Percentiles rank a stretch among this genome's conserved stretches.
phyloP scores from a whole-genome alignment of 2,888 invertebrate genomes.

The Chymomyza fuscimana region DNA sequence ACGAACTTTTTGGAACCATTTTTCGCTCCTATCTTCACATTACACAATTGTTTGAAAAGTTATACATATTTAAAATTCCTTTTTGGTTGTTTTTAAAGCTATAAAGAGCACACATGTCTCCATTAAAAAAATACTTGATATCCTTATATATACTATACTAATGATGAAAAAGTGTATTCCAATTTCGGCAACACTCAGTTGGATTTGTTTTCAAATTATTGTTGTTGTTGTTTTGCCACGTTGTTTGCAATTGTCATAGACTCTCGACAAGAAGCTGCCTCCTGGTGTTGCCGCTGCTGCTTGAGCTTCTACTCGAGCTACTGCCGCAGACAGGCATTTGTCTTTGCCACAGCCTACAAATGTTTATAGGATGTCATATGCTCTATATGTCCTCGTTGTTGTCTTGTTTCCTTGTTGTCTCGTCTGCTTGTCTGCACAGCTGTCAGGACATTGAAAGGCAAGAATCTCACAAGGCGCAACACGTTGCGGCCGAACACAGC shows the following conservation, averaged over 20 bases:
- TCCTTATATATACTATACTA: too few species aligned
- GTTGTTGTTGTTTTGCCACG: constrained; percentile 11
- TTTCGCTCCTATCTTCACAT: too few species aligned
- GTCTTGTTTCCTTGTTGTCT: constrained; percentile 31
- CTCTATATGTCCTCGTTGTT: constrained; percentile 46
- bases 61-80: too few species aligned
- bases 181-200: background rate
- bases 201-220: background rate
- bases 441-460: background rate
- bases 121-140: too few species aligned
- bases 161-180: background rate
- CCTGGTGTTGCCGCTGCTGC: background rate
- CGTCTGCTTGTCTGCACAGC: constrained; percentile 7
- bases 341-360: constrained; percentile 31
- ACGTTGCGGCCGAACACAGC: constrained; percentile 48
- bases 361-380: background rate
- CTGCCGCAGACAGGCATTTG: constrained; percentile 56
- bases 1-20: too few species aligned
- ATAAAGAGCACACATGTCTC: too few species aligned
- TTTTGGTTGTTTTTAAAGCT: too few species aligned
- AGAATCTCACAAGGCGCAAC: constrained; percentile 64
- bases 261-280: constrained; percentile 38
- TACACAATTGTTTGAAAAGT: too few species aligned
- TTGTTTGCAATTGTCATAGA: constrained; percentile 50
- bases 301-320: constrained; percentile 8